phyloP scores from a whole-genome alignment of 2,797 vertebrate species.

The Acrossocheilus fasciatus region DNA sequence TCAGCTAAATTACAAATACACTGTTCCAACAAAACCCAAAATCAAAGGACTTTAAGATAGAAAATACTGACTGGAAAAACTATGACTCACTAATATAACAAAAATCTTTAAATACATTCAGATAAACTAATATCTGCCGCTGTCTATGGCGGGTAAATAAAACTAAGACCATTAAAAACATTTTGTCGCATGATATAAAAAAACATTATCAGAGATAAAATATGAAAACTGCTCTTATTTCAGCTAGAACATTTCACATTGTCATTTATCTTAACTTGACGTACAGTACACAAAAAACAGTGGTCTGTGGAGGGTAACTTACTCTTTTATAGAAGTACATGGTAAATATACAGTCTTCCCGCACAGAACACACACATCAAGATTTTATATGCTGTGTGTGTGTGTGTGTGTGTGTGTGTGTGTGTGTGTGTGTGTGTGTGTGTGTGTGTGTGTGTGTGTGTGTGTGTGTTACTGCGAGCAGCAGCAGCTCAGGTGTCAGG shows the following conservation, averaged over 20 bases:
- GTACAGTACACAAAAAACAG: not conserved
- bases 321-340: not conserved
- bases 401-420: not conserved
- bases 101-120: not conserved
- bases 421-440: not conserved
- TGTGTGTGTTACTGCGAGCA: not conserved
- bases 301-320: not conserved
- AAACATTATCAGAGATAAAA: not conserved
- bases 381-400: not conserved
- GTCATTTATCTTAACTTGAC: not conserved
- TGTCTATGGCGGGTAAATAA: not conserved
- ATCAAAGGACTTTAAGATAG: not conserved
- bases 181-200: not conserved
- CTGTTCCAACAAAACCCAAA: not conserved
- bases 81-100: not conserved
- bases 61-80: not conserved
- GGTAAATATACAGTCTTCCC: not conserved
- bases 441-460: not conserved
- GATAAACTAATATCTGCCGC: not conserved
- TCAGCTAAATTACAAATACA: not conserved
- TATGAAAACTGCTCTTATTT: not conserved
- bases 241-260: not conserved
- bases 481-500: conserved; percentile 31
- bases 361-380: conserved; percentile 16
- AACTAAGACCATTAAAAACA: not conserved